Conservation (phyloP, 2,888 invertebrate genomes). For the Notodonta ziczac region DNA sequence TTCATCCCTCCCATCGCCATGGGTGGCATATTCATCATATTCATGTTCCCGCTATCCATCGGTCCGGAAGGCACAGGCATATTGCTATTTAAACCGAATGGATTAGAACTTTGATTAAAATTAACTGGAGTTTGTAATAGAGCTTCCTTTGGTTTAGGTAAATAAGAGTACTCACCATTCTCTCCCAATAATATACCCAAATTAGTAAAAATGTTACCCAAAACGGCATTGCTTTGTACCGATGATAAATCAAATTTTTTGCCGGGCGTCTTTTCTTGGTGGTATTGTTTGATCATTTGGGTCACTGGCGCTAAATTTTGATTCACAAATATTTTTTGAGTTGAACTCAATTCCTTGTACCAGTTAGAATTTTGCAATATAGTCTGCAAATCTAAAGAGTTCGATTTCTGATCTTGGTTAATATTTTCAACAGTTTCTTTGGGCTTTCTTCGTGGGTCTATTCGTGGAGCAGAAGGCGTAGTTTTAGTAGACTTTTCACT, state of each 20-base stretch:
- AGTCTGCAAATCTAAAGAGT: conserved; percentile 84
- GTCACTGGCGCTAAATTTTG: conserved; percentile 87
- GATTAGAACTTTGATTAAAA: conserved; percentile 66
- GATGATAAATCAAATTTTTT: conserved; percentile 82
- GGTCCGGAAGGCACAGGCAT: conserved; percentile 55
- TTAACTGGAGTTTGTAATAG: conserved; percentile 73
- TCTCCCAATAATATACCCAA: conserved; percentile 85
- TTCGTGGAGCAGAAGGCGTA: conserved; percentile 65
- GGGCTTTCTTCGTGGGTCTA: conserved; percentile 78
- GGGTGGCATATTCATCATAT: conserved; percentile 71
- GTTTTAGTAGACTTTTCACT: conserved; percentile 76
- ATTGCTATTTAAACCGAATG: conserved; percentile 63
- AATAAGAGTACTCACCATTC: conserved; percentile 82
- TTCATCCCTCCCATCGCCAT: conserved; percentile 76
- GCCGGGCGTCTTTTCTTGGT: conserved; percentile 83
- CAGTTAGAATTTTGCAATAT: conserved; percentile 88
- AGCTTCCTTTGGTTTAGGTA: conserved; percentile 77
- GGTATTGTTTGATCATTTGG: conserved; percentile 85
- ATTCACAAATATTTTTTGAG: conserved; percentile 89
- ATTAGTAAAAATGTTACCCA: conserved; percentile 86
- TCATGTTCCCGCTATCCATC: conserved; percentile 69
- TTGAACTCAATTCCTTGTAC: conserved; percentile 89
- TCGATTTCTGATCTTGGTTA: conserved; percentile 62
- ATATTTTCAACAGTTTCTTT: conserved; percentile 60
- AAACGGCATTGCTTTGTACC: conserved; percentile 78